Percentiles rank a stretch among this genome's conserved stretches.
Conservation (phyloP, 2,797 vertebrate genomes). For the Arctocebus calabarensis region DNA sequence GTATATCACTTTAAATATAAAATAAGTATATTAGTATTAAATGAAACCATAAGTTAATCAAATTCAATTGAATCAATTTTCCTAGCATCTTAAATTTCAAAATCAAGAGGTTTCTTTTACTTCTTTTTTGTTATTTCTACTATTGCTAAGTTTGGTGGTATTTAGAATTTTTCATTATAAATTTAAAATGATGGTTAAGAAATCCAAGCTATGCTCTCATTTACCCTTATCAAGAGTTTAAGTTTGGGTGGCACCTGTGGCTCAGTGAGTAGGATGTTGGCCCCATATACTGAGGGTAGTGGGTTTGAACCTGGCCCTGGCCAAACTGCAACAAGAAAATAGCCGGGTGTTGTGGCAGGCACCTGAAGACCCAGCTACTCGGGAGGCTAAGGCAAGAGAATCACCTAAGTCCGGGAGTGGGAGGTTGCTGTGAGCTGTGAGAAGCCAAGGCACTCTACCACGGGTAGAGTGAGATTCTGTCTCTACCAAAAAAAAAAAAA, state of each 20-base stretch:
- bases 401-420: too few species aligned
- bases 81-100: conserved; percentile 15
- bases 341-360: too few species aligned
- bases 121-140: neutral
- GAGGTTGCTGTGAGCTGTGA: too few species aligned
- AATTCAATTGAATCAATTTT: conserved; percentile 37
- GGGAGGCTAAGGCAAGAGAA: too few species aligned
- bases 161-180: conserved; percentile 49
- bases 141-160: neutral
- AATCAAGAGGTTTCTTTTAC: neutral
- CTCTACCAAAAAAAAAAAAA: too few species aligned
- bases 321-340: too few species aligned
- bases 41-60: neutral
- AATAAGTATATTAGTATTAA: neutral
- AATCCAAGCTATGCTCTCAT: neutral
- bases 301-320: too few species aligned
- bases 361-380: too few species aligned
- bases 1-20: conserved; percentile 7
- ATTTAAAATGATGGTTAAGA: neutral
- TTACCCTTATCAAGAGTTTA: neutral
- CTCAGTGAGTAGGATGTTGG: too few species aligned
- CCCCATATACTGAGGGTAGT: too few species aligned
- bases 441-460: too few species aligned
- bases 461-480: too few species aligned
- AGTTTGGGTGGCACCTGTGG: neutral